A percentile compares a stretch with the other conserved stretches of the same genome.
Conservation (phyloP, 2,888 invertebrate genomes). For the Gisinianus flammeolus region DNA sequence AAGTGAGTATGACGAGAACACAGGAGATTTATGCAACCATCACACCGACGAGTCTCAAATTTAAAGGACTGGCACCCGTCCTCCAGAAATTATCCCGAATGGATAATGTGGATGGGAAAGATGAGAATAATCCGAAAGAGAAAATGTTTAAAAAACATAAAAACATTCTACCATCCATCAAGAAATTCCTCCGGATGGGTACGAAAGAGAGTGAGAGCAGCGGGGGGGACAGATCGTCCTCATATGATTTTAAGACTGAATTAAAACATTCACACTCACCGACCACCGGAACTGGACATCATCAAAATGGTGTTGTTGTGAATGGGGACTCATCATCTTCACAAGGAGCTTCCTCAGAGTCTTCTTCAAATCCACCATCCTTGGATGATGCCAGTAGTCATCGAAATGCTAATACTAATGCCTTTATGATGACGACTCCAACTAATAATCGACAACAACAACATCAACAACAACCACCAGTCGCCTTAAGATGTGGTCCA, state of each 20-base stretch:
- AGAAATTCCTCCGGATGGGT: slow-evolving; percentile 56
- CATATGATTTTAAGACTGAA: slow-evolving; percentile 42
- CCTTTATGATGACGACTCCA: too few species aligned
- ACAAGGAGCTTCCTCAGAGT: slow-evolving; percentile 18
- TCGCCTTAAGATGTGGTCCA: slow-evolving; percentile 34
- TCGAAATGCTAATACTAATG: slow-evolving; percentile 3
- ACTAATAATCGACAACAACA: neutral
- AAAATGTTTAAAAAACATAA: slow-evolving; percentile 55
- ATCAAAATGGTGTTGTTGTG: neutral
- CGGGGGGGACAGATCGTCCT: neutral
- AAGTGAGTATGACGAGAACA: slow-evolving; percentile 57
- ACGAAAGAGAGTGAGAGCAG: slow-evolving; percentile 2
- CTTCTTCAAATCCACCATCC: slow-evolving; percentile 22
- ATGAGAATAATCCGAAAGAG: slow-evolving; percentile 48
- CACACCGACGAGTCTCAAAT: slow-evolving; percentile 56
- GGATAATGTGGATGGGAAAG: slow-evolving; percentile 40
- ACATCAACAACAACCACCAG: slow-evolving; percentile 14
- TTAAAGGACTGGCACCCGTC: slow-evolving; percentile 55
- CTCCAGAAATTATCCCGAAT: slow-evolving; percentile 57
- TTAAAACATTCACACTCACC: slow-evolving; percentile 13
- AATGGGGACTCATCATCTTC: slow-evolving; percentile 9
- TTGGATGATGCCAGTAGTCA: slow-evolving; percentile 6
- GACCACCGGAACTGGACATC: neutral
- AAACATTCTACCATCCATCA: slow-evolving; percentile 55
- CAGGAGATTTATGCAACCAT: slow-evolving; percentile 58